Conservation (phyloP, 1,140 invertebrate genomes). For the Tribolium castaneum region DNA sequence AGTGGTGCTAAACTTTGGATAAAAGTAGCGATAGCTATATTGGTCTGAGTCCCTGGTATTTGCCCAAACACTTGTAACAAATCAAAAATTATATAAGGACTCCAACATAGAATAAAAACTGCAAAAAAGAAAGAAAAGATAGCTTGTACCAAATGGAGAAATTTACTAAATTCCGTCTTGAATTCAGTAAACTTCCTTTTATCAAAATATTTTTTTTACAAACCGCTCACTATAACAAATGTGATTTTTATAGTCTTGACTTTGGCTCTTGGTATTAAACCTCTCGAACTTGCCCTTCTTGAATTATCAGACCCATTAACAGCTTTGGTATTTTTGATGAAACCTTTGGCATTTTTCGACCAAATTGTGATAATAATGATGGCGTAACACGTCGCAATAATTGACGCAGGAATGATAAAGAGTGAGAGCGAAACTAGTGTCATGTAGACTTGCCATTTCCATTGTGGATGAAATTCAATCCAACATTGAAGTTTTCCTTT, state of each 20-base stretch:
- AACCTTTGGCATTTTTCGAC: conserved; percentile 75
- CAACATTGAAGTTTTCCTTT: conserved; percentile 89
- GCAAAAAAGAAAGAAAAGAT: conserved; percentile 60
- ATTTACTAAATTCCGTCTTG: not conserved
- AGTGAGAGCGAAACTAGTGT: conserved; percentile 83
- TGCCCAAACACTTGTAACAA: conserved; percentile 90
- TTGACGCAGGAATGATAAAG: conserved; percentile 89
- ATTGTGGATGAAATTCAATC: conserved; percentile 80
- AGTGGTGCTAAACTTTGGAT: conserved; percentile 93
- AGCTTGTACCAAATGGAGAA: not conserved
- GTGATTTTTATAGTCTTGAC: conserved; percentile 86
- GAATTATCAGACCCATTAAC: conserved; percentile 64
- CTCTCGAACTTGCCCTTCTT: conserved; percentile 80
- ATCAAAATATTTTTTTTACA: conserved; percentile 59
- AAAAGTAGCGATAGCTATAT: conserved; percentile 88
- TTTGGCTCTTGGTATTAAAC: conserved; percentile 93
- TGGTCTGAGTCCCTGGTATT: conserved; percentile 82
- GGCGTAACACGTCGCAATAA: conserved; percentile 91
- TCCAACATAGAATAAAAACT: conserved; percentile 97
- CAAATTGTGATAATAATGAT: conserved; percentile 94
- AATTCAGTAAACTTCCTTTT: not conserved
- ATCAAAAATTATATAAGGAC: conserved; percentile 95
- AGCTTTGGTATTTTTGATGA: conserved; percentile 59
- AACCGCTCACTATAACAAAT: conserved; percentile 93
- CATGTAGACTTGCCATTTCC: conserved; percentile 92